Percentiles rank a stretch among this genome's conserved stretches.
phyloP scores from a whole-genome alignment of 2,113 vertebrate species.

The Eubucco bourcierii region DNA sequence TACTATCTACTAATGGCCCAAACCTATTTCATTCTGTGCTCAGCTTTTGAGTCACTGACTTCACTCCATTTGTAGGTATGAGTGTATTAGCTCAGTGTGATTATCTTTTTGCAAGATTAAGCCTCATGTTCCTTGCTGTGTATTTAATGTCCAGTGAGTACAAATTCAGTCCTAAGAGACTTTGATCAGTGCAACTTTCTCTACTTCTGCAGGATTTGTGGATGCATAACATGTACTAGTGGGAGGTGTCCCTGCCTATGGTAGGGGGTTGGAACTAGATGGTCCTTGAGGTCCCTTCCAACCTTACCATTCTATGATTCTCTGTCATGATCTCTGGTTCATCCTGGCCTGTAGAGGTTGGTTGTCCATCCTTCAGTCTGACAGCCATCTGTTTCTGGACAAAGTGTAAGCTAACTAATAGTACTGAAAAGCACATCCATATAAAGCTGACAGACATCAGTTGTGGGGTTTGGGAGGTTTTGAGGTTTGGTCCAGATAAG shows the following conservation, averaged over 20 bases:
- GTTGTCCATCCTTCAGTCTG: background rate
- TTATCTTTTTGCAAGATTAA: background rate
- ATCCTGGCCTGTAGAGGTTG: background rate
- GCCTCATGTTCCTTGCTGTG: background rate
- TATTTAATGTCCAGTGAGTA: background rate
- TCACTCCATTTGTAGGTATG: background rate
- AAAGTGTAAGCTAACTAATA: background rate
- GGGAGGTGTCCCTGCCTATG: too few species aligned
- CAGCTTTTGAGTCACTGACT: background rate
- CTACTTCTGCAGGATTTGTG: background rate
- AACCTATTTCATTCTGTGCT: background rate
- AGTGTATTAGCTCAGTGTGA: background rate
- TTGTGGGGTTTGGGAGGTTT: background rate
- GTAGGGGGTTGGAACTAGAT: too few species aligned
- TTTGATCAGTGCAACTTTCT: background rate
- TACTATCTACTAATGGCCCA: background rate
- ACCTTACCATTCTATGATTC: too few species aligned
- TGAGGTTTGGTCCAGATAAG: background rate
- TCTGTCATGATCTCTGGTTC: background rate
- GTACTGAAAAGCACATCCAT: background rate
- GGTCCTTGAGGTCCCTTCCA: too few species aligned
- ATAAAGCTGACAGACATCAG: background rate
- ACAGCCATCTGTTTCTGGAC: background rate
- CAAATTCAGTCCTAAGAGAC: background rate
- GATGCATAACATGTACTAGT: background rate